Percentiles rank a stretch among this genome's conserved stretches.
Conservation (phyloP, 2,797 vertebrate genomes). For the Lycodopsis pacificus region DNA sequence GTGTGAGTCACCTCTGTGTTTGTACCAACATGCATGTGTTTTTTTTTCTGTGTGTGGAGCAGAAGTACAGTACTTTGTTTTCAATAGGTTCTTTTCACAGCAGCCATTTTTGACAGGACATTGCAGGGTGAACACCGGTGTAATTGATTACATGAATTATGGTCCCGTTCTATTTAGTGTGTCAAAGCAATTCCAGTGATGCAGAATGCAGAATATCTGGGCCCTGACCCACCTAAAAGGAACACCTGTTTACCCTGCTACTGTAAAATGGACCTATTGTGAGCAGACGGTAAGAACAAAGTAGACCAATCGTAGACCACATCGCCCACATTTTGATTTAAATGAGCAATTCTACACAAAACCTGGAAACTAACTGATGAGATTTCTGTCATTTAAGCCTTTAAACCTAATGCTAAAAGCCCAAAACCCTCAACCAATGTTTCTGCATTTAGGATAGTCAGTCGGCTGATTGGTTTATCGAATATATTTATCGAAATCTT, state of each 20-base stretch:
- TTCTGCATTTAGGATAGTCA: neutral
- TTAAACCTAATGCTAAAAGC: neutral
- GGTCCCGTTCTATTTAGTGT: neutral
- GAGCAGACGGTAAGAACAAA: neutral
- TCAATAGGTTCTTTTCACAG: neutral
- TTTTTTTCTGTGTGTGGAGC: neutral
- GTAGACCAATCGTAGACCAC: neutral
- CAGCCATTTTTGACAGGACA: neutral
- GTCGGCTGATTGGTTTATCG: neutral
- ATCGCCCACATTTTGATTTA: neutral
- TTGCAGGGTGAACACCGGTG: neutral
- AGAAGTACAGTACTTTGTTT: neutral
- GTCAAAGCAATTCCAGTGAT: neutral
- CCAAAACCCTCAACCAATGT: neutral
- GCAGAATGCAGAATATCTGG: neutral
- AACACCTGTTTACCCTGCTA: neutral
- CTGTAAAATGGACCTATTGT: neutral
- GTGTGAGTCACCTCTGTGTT: conserved; percentile 35
- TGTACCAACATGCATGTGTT: conserved; percentile 1
- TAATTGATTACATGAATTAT: neutral
- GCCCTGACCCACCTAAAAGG: too few species aligned
- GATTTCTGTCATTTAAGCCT: neutral
- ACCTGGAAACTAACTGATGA: neutral
- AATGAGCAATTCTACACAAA: neutral
- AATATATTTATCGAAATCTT: neutral